phyloP scores from a whole-genome alignment of 2,113 vertebrate species.

The Clupea harengus region DNA sequence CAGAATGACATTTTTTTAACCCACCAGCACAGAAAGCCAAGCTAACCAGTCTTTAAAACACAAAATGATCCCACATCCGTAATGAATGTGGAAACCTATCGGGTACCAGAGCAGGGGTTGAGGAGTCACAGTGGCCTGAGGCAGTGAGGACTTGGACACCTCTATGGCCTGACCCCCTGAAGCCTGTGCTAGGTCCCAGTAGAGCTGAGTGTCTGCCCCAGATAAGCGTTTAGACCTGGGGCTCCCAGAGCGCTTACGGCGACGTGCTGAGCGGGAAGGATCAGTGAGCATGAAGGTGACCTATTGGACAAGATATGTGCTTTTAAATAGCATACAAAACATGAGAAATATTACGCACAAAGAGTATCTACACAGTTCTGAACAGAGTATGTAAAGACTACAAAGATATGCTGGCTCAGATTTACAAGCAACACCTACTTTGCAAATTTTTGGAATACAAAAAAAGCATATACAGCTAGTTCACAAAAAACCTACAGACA shows the following conservation, averaged over 20 bases:
- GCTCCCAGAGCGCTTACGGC: not conserved
- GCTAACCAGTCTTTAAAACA: too few species aligned
- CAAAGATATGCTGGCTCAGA: too few species aligned
- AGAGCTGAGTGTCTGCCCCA: constrained; percentile 44
- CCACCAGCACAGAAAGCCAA: too few species aligned
- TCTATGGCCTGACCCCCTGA: constrained; percentile 63
- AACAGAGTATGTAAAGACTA: too few species aligned
- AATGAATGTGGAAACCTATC: not conserved
- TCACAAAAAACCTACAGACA: not conserved
- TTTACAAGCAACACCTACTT: too few species aligned
- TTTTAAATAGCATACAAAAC: too few species aligned
- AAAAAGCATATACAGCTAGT: too few species aligned
- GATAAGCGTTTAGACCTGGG: not conserved
- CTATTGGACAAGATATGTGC: constrained; percentile 31
- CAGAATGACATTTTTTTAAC: too few species aligned
- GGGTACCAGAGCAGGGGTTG: constrained; percentile 54
- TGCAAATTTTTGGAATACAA: too few species aligned
- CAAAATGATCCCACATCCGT: too few species aligned
- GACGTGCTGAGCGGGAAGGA: not conserved
- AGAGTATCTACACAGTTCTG: not conserved
- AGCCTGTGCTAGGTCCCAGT: constrained; percentile 57
- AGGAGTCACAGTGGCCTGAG: constrained; percentile 34
- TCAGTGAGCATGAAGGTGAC: constrained; percentile 62
- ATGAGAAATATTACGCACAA: too few species aligned
- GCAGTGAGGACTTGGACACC: constrained; percentile 49